Conservation (phyloP, 2,113 vertebrate genomes). For the Eleginops maclovinus region DNA sequence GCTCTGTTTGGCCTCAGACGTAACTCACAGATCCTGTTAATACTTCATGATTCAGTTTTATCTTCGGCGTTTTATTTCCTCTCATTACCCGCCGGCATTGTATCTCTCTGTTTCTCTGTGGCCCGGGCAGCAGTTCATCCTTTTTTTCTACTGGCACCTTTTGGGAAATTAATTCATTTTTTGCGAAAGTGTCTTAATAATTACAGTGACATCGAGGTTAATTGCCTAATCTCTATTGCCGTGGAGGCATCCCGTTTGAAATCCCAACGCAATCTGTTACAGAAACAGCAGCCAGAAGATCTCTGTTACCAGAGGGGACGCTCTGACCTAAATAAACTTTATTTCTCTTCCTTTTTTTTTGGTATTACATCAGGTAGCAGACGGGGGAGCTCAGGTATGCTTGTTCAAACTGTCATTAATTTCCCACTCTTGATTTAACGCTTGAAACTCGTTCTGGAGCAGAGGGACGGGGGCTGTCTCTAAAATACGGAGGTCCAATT, state of each 20-base stretch:
- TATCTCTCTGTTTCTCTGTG: conserved; percentile 39
- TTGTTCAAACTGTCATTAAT: conserved; percentile 62
- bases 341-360: background rate
- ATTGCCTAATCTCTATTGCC: conserved; percentile 74
- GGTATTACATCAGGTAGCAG: conserved; percentile 52
- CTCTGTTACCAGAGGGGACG: conserved; percentile 60
- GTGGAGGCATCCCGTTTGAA: conserved; percentile 57
- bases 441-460: conserved; percentile 55
- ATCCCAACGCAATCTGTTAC: conserved; percentile 75
- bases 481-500: conserved; percentile 45
- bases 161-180: conserved; percentile 73
- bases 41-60: conserved; percentile 14
- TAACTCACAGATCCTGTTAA: no score
- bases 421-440: conserved; percentile 63
- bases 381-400: conserved; percentile 57
- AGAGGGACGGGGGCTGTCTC: conserved; percentile 26
- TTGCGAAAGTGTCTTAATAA: conserved; percentile 76
- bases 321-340: conserved; percentile 66
- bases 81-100: conserved; percentile 41
- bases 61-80: conserved; percentile 44
- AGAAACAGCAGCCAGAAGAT: conserved; percentile 73
- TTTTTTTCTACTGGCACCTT: conserved; percentile 52
- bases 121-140: conserved; percentile 47
- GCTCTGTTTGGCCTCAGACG: conserved; percentile 8
- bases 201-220: conserved; percentile 75